These are phyloP conservation scores for Pogonognathellus flavescens DNA, from an alignment of 1,140 invertebrate genomes.

Conservation along the genomic window DNA sequence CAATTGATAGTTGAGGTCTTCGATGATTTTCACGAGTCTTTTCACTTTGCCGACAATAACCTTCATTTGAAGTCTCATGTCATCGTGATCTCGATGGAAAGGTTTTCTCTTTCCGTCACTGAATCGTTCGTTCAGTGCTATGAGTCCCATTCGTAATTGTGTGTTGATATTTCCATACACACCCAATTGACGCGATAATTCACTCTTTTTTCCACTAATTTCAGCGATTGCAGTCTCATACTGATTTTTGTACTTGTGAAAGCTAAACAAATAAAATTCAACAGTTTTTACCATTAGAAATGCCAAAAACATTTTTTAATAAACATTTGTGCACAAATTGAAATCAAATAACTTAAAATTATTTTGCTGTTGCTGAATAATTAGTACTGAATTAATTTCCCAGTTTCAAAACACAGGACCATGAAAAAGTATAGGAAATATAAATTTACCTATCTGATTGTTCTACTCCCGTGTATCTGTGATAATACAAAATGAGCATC, in stretches of 20 bases:
- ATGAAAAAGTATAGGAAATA: not conserved
- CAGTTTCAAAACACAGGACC: too few relatives aligned
- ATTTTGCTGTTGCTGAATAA: not conserved
- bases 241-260: not conserved
- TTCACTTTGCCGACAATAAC: slow-evolving; percentile 45
- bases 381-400: too few relatives aligned
- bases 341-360: not conserved
- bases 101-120: slow-evolving; percentile 32
- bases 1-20: slow-evolving; percentile 41
- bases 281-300: too few relatives aligned
- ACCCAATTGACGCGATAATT: not conserved
- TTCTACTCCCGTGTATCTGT: slow-evolving; percentile 59
- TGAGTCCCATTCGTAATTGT: slow-evolving; percentile 24
- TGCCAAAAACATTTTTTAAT: not conserved
- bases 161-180: slow-evolving; percentile 9
- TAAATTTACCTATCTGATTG: slow-evolving; percentile 52
- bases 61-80: slow-evolving; percentile 54
- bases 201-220: not conserved
- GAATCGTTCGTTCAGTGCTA: slow-evolving; percentile 60
- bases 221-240: not conserved
- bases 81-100: not conserved
- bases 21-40: slow-evolving; percentile 25
- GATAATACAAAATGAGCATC: slow-evolving; percentile 62
- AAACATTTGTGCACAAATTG: not conserved
- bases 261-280: not conserved